phyloP scores from a whole-genome alignment of 1,140 invertebrate species.

The Lasioglossum albipes region DNA sequence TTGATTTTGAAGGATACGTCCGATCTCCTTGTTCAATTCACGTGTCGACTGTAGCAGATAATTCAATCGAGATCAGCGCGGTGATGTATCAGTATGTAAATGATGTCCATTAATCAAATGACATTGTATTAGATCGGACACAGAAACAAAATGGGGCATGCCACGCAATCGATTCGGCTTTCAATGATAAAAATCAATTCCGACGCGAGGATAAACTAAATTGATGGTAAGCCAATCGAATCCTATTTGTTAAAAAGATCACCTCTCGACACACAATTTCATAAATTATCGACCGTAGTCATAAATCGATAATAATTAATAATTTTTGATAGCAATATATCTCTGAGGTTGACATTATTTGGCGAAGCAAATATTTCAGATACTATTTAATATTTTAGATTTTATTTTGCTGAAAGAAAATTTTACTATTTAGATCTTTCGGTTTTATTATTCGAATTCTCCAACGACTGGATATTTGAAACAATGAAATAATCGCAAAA shows the following conservation, averaged over 20 bases:
- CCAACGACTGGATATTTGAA: too few relatives aligned
- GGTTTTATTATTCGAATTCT: too few relatives aligned
- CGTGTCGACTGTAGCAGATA: constrained; percentile 25
- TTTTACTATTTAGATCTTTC: not conserved
- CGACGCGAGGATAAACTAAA: not conserved
- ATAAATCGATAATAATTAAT: not conserved
- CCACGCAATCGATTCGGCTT: not conserved
- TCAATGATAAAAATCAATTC: not conserved
- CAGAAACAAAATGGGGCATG: constrained; percentile 11
- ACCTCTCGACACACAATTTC: not conserved
- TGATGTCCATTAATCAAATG: constrained; percentile 50
- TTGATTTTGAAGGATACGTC: constrained; percentile 26
- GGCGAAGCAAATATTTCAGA: too few relatives aligned
- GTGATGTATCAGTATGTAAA: constrained; percentile 45
- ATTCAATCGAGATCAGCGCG: constrained; percentile 30
- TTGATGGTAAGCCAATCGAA: not conserved
- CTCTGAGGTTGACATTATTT: too few relatives aligned
- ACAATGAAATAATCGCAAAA: too few relatives aligned
- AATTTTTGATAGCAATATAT: not conserved
- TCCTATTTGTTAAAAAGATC: not conserved
- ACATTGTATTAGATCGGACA: constrained; percentile 34
- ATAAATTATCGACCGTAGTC: not conserved
- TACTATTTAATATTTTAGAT: too few relatives aligned
- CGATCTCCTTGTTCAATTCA: constrained; percentile 32
- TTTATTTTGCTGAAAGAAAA: too few relatives aligned